Base-by-base conservation (phyloP, 23 tunicate species). In the Styela clava region DNA sequence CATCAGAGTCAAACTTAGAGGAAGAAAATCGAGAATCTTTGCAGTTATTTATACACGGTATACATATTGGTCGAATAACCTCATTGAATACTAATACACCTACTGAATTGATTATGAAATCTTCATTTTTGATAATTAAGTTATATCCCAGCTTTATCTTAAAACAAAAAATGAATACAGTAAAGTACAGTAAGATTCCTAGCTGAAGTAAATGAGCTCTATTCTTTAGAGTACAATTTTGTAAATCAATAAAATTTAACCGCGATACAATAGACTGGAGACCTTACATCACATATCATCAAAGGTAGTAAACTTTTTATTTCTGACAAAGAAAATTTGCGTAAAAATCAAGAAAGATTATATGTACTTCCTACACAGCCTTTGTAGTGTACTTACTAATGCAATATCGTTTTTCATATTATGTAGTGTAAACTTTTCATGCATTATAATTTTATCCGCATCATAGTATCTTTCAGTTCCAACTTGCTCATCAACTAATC, bases 31-130 rank as follows among this genome's bases (percentile, higher is more conserved):
- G 22, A 26, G 21, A 37, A 23, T 23, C 69, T 24, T 23, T 76
- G 81, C 81, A 76, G 0, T 70, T 35, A 24, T 22, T 52, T 29
- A 76, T 44, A 29, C 81, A 76, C 0, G 81, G 81, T 7, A 76
- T 52, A n/a, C 81, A 76, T 26, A 76, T 26, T 0, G 81, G 81
- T 25, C 81, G n/a, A 56, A 76, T 29, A 31, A 33, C 35, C 21
- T 44, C 24, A 76, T 76, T 76, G 18, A 76, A 52, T 51, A 16
- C 31, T 18, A 76, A 52, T 27, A 18, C 0, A 21, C 70, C 71
- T 21, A 26, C 2, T 3, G 24, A 22, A 30, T n/a, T 31, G 37
- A 20, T 16, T 18, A 28, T 18, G 35, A 71, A 28, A 3, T 30
- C 77, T 26, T 32, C 7, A 35, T 71, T 29, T 22, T 33, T 71